Evolutionary conservation across 1,140 invertebrate species (phyloP).

Genomic region (Leguminivora glycinivorella): DNA sequence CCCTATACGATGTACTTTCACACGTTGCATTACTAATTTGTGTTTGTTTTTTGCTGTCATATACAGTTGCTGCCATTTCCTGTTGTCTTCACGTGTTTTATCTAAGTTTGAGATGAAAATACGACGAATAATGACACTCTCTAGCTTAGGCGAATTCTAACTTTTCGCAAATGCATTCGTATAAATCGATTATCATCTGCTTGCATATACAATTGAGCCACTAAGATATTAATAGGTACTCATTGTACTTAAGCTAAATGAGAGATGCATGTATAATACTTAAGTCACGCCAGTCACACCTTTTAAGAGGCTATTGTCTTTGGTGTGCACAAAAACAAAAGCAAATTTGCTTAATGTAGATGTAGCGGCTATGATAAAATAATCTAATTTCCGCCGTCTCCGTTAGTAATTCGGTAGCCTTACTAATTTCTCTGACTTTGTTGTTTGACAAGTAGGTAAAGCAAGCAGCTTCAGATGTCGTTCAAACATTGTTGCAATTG

Average conservation of each 20-base stretch:
- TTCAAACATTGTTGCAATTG: not conserved
- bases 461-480: not conserved
- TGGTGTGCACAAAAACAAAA: not conserved
- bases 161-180: too few relatives aligned
- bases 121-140: too few relatives aligned
- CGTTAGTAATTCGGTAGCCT: conserved; percentile 27
- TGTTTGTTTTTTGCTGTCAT: not conserved
- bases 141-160: too few relatives aligned
- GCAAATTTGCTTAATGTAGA: conserved; percentile 29
- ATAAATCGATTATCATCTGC: not conserved
- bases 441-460: not conserved
- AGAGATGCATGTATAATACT: not conserved
- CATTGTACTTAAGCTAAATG: too few relatives aligned
- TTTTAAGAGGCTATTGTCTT: not conserved
- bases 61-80: not conserved
- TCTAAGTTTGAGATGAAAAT: too few relatives aligned
- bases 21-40: not conserved
- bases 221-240: not conserved
- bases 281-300: not conserved
- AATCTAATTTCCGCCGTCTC: conserved; percentile 30
- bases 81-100: not conserved
- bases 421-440: not conserved
- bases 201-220: not conserved
- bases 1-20: not conserved
- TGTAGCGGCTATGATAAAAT: conserved; percentile 33